These are phyloP conservation scores for Malurus leucopterus DNA, from an alignment of 2,797 vertebrate species.

Conservation along the genomic window DNA sequence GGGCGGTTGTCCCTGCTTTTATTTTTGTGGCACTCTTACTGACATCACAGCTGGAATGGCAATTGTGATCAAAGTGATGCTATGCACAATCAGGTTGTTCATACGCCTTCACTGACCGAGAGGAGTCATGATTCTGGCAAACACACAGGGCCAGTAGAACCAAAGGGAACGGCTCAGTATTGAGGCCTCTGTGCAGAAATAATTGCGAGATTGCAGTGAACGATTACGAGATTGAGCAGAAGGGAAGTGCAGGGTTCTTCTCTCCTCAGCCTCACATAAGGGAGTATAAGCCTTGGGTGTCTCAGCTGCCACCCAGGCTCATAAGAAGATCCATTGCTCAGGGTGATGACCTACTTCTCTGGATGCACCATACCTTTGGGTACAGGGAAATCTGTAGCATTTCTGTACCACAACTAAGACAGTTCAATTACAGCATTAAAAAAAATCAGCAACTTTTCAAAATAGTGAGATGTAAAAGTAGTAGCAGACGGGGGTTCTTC, in stretches of 20 bases:
- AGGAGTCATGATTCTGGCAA: background rate
- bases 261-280: background rate
- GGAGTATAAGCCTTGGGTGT: background rate
- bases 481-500: background rate
- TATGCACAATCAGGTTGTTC: background rate
- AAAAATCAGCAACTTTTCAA: background rate
- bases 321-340: background rate
- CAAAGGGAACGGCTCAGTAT: background rate
- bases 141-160: background rate
- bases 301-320: background rate
- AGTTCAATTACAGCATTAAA: background rate
- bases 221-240: background rate
- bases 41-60: background rate
- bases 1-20: background rate
- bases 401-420: background rate
- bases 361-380: background rate
- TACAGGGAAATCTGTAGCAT: background rate
- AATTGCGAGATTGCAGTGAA: rapidly evolving
- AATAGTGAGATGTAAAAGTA: background rate
- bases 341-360: background rate
- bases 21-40: background rate
- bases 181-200: background rate
- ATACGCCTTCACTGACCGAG: background rate
- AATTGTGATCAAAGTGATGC: background rate
- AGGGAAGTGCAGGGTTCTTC: background rate